These are phyloP conservation scores for Scelioninae gen. 1 DNA, from an alignment of 2,888 invertebrate species.

Conservation along the genomic window DNA sequence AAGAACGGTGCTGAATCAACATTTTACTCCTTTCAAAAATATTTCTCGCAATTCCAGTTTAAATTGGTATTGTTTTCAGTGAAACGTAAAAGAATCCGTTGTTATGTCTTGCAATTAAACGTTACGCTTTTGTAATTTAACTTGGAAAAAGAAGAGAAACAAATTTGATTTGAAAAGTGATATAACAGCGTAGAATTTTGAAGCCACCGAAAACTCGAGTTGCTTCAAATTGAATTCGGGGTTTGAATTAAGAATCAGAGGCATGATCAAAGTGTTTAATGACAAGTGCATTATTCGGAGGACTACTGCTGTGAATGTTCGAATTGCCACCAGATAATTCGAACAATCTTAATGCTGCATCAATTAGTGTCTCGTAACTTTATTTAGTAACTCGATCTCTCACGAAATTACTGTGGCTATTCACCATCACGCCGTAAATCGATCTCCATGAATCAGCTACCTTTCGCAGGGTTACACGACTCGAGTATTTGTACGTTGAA, in stretches of 20 bases:
- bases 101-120: conserved; percentile 1
- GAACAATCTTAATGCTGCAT: conserved; percentile 69
- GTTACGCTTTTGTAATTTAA: conserved; percentile 20
- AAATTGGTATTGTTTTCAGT: conserved; percentile 4
- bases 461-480: conserved; percentile 66
- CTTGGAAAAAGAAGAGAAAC: not conserved
- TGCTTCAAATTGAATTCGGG: conserved; percentile 9
- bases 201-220: conserved; percentile 15
- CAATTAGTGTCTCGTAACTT: conserved; percentile 70
- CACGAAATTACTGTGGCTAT: conserved; percentile 74
- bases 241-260: conserved; percentile 27
- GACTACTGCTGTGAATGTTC: conserved; percentile 26
- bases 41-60: not conserved
- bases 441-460: conserved; percentile 68
- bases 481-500: conserved; percentile 65
- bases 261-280: conserved; percentile 30
- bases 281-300: conserved; percentile 45
- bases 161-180: conserved; percentile 7
- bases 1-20: too few relatives aligned
- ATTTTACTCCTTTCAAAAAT: not conserved
- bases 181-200: not conserved
- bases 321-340: conserved; percentile 60
- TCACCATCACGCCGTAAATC: conserved; percentile 73
- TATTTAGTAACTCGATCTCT: conserved; percentile 76
- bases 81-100: not conserved